Evolutionary conservation across 2,113 vertebrate species (phyloP).

Genomic region (Tenebrosternarchus preto): DNA sequence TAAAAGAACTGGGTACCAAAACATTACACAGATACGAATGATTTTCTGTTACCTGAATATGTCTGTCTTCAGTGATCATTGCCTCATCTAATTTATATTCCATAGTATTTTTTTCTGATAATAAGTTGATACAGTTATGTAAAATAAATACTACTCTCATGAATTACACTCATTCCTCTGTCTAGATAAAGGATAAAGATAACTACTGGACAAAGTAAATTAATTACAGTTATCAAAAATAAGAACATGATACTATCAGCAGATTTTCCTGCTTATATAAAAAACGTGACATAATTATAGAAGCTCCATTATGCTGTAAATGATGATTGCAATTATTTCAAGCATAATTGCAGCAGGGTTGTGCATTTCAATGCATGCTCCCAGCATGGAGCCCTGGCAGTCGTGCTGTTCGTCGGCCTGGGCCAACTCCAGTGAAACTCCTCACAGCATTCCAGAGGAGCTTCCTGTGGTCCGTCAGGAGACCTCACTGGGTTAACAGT

Average conservation of each 20-base stretch:
- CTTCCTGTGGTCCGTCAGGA: neutral
- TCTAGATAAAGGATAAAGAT: no score
- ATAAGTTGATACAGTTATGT: no score
- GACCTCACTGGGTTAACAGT: neutral
- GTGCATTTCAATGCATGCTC: neutral
- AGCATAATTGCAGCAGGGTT: neutral
- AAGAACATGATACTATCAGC: neutral
- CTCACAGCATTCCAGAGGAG: neutral
- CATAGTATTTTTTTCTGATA: no score
- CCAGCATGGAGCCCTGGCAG: neutral
- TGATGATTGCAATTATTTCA: slow-evolving; percentile 3
- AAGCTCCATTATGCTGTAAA: neutral
- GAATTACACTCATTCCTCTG: no score
- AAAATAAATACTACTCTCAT: no score
- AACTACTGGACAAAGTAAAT: no score
- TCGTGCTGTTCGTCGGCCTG: neutral
- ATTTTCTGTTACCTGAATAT: neutral
- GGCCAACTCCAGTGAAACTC: neutral
- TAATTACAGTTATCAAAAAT: no score
- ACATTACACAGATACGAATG: neutral
- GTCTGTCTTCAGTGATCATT: neutral
- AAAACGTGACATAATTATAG: neutral
- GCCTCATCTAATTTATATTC: no score
- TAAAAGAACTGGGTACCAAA: neutral
- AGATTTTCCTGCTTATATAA: neutral